Evolutionary conservation across 2,888 invertebrate species (phyloP).

Genomic region (Tetropium fuscum): DNA sequence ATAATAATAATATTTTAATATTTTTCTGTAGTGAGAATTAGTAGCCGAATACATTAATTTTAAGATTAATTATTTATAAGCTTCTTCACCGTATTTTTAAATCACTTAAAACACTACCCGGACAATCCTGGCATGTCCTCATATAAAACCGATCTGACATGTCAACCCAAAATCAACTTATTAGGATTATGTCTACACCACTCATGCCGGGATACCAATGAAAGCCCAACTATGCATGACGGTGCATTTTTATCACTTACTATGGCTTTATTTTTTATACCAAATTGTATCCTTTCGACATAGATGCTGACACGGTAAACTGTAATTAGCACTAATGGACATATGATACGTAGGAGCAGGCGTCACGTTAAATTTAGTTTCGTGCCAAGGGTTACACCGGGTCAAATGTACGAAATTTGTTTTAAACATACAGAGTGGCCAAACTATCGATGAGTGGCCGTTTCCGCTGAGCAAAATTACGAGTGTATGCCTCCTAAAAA

Average conservation of each 20-base stretch:
- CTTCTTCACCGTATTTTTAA: too few relatives aligned
- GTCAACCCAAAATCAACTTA: too few relatives aligned
- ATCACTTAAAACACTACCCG: too few relatives aligned
- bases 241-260: slow-evolving; percentile 13
- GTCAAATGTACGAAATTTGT: neutral
- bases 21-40: too few relatives aligned
- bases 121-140: too few relatives aligned
- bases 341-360: neutral
- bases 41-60: too few relatives aligned
- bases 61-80: too few relatives aligned
- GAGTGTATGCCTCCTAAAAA: too few relatives aligned
- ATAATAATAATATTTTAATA: too few relatives aligned
- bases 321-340: slow-evolving; percentile 13
- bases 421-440: neutral
- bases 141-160: too few relatives aligned
- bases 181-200: too few relatives aligned
- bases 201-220: too few relatives aligned
- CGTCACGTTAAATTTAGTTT: neutral
- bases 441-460: neutral
- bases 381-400: neutral
- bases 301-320: slow-evolving; percentile 2
- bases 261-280: slow-evolving; percentile 6
- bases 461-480: neutral
- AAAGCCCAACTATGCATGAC: slow-evolving; percentile 7
- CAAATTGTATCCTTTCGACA: slow-evolving; percentile 4